Percentiles rank a stretch among this genome's conserved stretches.
phyloP scores from a whole-genome alignment of 2,888 invertebrate genomes.

The Nomada goodeniana region DNA sequence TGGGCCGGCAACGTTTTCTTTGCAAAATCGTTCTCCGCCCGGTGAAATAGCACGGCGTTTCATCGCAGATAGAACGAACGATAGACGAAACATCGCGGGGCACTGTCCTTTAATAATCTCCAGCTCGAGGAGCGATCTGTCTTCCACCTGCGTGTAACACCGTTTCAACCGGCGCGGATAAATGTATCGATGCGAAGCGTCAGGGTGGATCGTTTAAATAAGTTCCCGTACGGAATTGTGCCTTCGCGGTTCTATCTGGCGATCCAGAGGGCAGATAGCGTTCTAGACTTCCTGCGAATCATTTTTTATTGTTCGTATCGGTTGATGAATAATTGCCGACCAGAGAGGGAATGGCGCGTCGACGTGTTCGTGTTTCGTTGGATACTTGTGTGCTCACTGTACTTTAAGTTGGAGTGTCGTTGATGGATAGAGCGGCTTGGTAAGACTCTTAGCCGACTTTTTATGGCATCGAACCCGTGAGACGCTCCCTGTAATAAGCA shows the following conservation, averaged over 20 bases:
- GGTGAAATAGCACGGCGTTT: background rate
- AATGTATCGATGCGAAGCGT: slow-evolving; percentile 5
- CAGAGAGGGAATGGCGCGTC: too few species aligned
- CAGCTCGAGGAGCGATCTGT: slow-evolving; percentile 16
- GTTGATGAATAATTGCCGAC: background rate
- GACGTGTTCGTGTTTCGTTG: background rate
- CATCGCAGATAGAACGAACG: slow-evolving; percentile 30
- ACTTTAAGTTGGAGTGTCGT: background rate
- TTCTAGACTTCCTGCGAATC: background rate
- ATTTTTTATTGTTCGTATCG: slow-evolving; percentile 9
- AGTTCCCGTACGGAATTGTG: background rate
- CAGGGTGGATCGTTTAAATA: slow-evolving; percentile 10
- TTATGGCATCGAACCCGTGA: too few species aligned
- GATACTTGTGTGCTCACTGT: background rate
- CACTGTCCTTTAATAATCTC: slow-evolving; percentile 24
- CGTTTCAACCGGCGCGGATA: background rate
- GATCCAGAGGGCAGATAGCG: slow-evolving; percentile 21
- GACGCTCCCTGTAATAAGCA: too few species aligned
- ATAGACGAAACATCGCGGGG: slow-evolving; percentile 1
- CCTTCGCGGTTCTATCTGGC: slow-evolving; percentile 1
- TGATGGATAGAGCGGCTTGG: background rate
- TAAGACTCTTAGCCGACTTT: too few species aligned
- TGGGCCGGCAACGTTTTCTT: background rate
- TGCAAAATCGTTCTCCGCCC: background rate
- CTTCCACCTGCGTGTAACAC: background rate